Evolutionary conservation across 2,888 invertebrate genomes (phyloP), one percentile per base, ranked within the genome.

Genomic region (Pyrocoelia pectoralis): DNA sequence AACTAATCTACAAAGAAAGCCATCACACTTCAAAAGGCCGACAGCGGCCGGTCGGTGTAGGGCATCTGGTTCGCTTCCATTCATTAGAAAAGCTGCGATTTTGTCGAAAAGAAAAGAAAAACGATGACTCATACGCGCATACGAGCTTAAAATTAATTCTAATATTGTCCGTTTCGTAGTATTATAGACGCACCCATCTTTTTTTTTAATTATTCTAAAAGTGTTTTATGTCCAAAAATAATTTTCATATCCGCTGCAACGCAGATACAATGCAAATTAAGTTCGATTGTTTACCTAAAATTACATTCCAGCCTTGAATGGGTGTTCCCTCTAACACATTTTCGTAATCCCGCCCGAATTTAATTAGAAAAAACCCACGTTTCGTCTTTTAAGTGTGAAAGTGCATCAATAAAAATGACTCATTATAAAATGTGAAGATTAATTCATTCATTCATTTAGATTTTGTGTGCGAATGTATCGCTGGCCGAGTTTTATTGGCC

Each of bases 1-100:
- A 43, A 48, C 53, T 60, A 60, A 60, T 60, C 60, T 60, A 59
- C 59, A 59, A 59, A 53, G 53, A 51, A 48, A 28, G 19, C n/a
- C n/a, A n/a, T n/a, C n/a, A 40, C 60, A 60, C 60, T 60, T 60
- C 60, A 60, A 59, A 59, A 48, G 15, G 14, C 38, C 33, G 13
- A n/a, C n/a, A n/a, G 17, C 14, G 24, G 12, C 38, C 24, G 24
- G 24, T 24, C n/a, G n/a, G n/a, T n/a, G n/a, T n/a, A 24, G 24
- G 33, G 33, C 33, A 33, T 33, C 33, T 33, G 33, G 33, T n/a
- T 6, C 24, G 8, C 24, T 24, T 24, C 24, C 24, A 24, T 24
- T 24, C 24, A 24, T 10, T 10, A 33, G 2, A 33, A 33, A 33
- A 33, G 33, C 33, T 2, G 10, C 10, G n/a, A 33, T 33, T 33